Evolutionary conservation across 2,113 vertebrate species (phyloP), one percentile per base, ranked within the genome.

Genomic region (Xiphias gladius): DNA sequence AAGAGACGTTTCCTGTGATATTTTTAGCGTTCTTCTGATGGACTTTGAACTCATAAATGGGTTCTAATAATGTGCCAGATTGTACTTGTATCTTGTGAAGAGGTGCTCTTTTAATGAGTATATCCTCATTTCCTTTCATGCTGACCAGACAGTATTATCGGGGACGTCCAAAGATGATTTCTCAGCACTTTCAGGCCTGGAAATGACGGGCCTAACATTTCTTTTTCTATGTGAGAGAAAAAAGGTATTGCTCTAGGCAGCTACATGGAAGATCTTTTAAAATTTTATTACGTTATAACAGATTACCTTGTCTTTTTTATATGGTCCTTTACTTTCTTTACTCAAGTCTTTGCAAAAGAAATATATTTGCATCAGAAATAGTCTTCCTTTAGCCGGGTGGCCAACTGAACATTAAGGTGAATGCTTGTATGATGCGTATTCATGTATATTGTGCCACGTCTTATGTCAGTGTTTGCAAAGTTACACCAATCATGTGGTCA

Each of bases 131-230:
- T 57, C 79, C 75, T 90, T 80, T 81, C 59, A 73, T 86, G 91
- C 87, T 69, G 79, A 92, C 73, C 84, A 82, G 83, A 91, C 76
- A 89, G 86, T 90, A 89, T 92, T 83, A 92, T 83, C 65, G 89
- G 85, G 86, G 86, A 93, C 85, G 92, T 94, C 95, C 95, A 96
- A 96, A 96, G 94, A 95, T 91, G 86, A 94, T 92, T 95, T 90
- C 79, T 90, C 92, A 95, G 95, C 95, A 96, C 95, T 96, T 96
- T 96, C 84, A 84, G 92, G 94, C 94, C 93, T 89, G 81, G 57
- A 84, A 89, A 80, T 73, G 54, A 90, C 83, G 76, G 94, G 94
- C 93, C 92, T 85, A 86, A 91, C 84, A 84, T 35, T 46, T 81
- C 76, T 83, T 86, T 92, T 92, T 88, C 72, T 91, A 90, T 94